Evolutionary conservation across 2,888 invertebrate genomes (phyloP).

Genomic region (Podabrus alpinus): DNA sequence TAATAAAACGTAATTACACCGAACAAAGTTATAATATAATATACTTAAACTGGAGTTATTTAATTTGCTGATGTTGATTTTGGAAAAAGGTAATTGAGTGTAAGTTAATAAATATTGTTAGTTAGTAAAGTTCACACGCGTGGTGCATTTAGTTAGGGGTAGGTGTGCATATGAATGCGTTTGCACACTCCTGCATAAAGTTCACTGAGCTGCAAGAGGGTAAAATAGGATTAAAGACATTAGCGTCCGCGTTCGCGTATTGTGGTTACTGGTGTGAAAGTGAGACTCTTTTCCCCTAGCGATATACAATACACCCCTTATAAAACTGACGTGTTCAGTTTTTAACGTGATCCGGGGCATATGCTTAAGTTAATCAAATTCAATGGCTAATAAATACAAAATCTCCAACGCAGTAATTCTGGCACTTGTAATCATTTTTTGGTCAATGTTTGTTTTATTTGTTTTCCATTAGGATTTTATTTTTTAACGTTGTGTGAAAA

Average conservation of each 20-base stretch:
- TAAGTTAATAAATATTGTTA: constrained; percentile 32
- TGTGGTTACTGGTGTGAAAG: constrained; percentile 59
- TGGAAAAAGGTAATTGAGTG: constrained; percentile 26
- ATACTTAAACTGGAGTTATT: neutral
- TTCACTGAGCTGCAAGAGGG: constrained; percentile 35
- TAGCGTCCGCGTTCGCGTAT: constrained; percentile 51
- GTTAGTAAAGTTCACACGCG: constrained; percentile 31
- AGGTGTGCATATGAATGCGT: constrained; percentile 33
- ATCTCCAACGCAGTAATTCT: neutral
- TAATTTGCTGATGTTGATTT: neutral
- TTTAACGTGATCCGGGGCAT: constrained; percentile 45
- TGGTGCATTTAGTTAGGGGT: constrained; percentile 32
- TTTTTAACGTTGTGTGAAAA: constrained; percentile 19
- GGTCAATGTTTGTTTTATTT: neutral
- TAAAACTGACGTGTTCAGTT: constrained; percentile 3
- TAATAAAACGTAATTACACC: too few relatives aligned
- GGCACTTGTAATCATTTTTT: neutral
- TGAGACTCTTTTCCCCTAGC: constrained; percentile 45
- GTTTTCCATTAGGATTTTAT: neutral
- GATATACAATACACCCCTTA: constrained; percentile 26
- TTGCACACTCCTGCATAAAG: constrained; percentile 32
- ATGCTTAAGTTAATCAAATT: constrained; percentile 35
- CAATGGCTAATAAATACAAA: neutral
- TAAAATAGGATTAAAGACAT: constrained; percentile 45
- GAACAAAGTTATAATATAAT: neutral